Evolutionary conservation across 2,113 vertebrate genomes (phyloP).

Genomic region (Hassar affinis): DNA sequence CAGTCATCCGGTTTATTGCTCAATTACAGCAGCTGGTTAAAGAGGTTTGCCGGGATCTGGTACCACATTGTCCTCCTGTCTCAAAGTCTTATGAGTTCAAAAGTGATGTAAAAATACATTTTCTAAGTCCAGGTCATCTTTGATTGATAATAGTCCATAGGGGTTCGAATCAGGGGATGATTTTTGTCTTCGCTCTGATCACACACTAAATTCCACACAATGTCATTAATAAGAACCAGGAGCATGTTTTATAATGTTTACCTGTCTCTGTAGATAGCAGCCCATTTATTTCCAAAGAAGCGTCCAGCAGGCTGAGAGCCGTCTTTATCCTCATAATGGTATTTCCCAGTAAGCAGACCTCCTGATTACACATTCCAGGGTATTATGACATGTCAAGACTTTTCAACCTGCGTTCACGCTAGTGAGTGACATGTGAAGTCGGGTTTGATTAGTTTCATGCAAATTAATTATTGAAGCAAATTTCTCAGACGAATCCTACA

Average conservation of each 20-base stretch:
- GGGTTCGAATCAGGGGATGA: not conserved
- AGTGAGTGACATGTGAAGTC: not conserved
- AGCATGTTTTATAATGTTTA: conserved; percentile 48
- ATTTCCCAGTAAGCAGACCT: conserved; percentile 89
- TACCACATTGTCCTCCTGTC: not conserved
- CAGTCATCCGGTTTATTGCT: not conserved
- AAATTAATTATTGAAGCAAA: not conserved
- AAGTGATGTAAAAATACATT: too few relatives aligned
- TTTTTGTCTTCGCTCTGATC: not conserved
- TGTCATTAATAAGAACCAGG: not conserved
- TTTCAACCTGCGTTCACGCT: not conserved
- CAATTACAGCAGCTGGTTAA: not conserved
- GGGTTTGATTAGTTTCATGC: not conserved
- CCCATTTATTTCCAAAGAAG: conserved; percentile 90
- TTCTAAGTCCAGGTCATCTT: not conserved
- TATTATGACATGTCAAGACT: not conserved
- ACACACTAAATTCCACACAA: not conserved
- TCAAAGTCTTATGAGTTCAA: too few relatives aligned
- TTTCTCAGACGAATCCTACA: not conserved
- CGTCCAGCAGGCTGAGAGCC: conserved; percentile 72
- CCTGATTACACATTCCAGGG: conserved; percentile 65
- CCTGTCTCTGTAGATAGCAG: conserved; percentile 83
- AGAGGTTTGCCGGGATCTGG: too few relatives aligned
- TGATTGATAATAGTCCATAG: not conserved
- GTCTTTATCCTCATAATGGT: conserved; percentile 87